Evolutionary conservation across 2,888 invertebrate genomes (phyloP).

Genomic region (Agrotis clavis): DNA sequence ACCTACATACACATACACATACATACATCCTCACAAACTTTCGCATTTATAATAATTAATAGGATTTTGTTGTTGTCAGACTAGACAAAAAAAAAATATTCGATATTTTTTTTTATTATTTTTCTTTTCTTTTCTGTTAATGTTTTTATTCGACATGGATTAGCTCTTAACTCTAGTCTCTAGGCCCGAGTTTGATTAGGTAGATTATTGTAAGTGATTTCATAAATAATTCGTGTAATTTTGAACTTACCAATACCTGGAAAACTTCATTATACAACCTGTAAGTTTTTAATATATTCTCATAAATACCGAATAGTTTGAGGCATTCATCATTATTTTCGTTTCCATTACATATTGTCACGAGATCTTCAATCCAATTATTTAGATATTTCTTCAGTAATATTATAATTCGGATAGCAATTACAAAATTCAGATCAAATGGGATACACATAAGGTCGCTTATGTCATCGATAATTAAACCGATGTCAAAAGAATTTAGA

Average conservation of each 20-base stretch:
- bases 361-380: slow-evolving; percentile 7
- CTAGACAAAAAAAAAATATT: too few relatives aligned
- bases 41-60: too few relatives aligned
- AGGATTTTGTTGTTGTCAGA: too few relatives aligned
- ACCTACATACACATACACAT: too few relatives aligned
- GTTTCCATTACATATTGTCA: not conserved
- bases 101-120: too few relatives aligned
- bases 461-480: not conserved
- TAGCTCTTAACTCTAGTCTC: too few relatives aligned
- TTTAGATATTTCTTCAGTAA: slow-evolving; percentile 17
- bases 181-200: not conserved
- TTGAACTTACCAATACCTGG: slow-evolving; percentile 25
- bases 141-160: too few relatives aligned
- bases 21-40: too few relatives aligned
- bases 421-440: slow-evolving; percentile 15
- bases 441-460: not conserved
- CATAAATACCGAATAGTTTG: slow-evolving; percentile 11
- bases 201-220: not conserved
- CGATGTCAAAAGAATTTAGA: not conserved
- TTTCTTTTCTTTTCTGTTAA: too few relatives aligned
- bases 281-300: slow-evolving; percentile 23
- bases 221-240: not conserved
- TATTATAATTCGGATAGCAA: slow-evolving; percentile 11
- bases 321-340: not conserved
- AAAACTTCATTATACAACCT: slow-evolving; percentile 7